Evolutionary conservation across 2,797 vertebrate genomes (phyloP), one percentile per base, ranked within the genome.

Genomic region (Sylvia borin): DNA sequence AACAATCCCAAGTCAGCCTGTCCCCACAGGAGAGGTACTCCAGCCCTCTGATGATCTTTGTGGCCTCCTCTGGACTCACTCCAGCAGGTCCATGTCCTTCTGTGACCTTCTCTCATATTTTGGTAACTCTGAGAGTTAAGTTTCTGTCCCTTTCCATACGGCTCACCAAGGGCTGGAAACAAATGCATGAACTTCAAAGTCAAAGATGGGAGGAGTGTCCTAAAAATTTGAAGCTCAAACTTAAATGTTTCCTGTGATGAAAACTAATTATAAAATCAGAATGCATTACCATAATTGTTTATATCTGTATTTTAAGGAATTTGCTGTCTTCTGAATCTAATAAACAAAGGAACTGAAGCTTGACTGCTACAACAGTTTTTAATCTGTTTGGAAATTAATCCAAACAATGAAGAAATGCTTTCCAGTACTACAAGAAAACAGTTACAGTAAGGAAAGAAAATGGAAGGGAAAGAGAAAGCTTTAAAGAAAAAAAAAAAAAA

Each of bases 251-350:
- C 53, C 84, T 80, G 82, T 82, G 89, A 97, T 97, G 95, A 97
- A 97, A 97, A 97, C 97, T 97, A 97, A 98, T 98, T 97, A 97
- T 96, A 97, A 97, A 98, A 97, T 98, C 95, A 97, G 96, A 97
- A 95, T 94, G 80, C 96, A 97, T 97, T 97, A 97, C 96, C 96
- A 97, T 97, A 97, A 98, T 97, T 98, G 97, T 98, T 98, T 97
- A 97, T 98, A 97, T 97, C 96, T 97, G 90, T 97, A 92, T 97
- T 98, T 98, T 98, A 98, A 98, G 97, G 97, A 98, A 98, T 97
- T 97, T 97, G 93, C 97, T 97, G 96, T 98, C 97, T 98, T 98
- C 96, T 97, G 97, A 98, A 97, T 97, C 97, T 98, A 97, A 97
- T 98, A 98, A 97, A 97, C 91, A 68, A 94, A 98, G 94, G 96